Evolutionary conservation across 2,888 invertebrate species (phyloP), one percentile per base, ranked within the genome.

Genomic region (Cheiracanthium punctorium): DNA sequence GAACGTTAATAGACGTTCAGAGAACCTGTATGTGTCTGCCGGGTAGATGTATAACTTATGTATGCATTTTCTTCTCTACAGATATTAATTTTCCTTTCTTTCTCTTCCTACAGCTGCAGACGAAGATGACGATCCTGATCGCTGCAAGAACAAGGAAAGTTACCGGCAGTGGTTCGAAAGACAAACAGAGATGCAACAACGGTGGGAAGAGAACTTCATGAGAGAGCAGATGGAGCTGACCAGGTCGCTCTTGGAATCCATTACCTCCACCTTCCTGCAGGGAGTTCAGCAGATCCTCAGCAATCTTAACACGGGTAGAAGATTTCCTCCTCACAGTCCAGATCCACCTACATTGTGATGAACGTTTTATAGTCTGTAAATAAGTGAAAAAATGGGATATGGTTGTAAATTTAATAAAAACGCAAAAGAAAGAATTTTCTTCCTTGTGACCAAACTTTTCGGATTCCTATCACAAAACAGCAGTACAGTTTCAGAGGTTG

Each of bases 131-230:
- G 7, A 5, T 58, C 58, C 58, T 5, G 58, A 58, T 17, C 20
- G 4, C 7, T 2, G 58, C 24, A 32, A 37, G 48, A 14, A 29
- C 0, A 43, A 71, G n/a, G 76, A 77, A n/a, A 74, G 67, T 0
- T 81, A 87, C 37, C 43, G 79, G 4, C 76, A 65, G 20, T 87
- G 86, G 86, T 87, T 76, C 73, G 80, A 87, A 20, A 70, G 86
- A 0, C 86, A 87, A 8, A 72, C 70, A 0, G 76, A 80, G 32
- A 2, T 72, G 17, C 86, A 87, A 24, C 86, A 73, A 17, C 43
- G 33, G 2, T 87, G 81, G 80, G 80, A 87, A 30, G 86, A 87
- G 41, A 33, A 30, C 0, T 52, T 87, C 10, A 76, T 81, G 80
- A 20, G 86, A 64, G 81, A 87, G 14, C 86, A 87, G 32, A 81